These are phyloP conservation scores for Chrysogorgia sp. DNA, from an alignment of 92 coral and sea anemone genomes.

Conservation along the genomic window DNA sequence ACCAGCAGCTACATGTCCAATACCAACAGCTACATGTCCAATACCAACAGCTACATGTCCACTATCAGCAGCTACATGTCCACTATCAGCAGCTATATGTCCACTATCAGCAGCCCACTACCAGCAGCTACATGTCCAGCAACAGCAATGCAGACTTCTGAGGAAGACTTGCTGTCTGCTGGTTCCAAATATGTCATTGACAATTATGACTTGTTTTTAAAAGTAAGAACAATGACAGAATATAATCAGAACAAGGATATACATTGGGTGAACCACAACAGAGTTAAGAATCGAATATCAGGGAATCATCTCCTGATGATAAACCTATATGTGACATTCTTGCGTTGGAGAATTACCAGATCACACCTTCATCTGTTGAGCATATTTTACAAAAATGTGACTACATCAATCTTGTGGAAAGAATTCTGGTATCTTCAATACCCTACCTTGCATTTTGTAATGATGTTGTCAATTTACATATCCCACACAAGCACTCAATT, in stretches of 20 bases:
- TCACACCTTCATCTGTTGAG: constrained; percentile 11
- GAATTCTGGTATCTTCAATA: background rate
- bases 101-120: no score
- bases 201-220: constrained; percentile 29
- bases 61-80: no score
- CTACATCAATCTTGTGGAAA: constrained; percentile 21
- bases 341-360: background rate
- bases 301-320: constrained; percentile 22
- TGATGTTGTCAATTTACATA: background rate
- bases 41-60: no score
- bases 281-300: constrained; percentile 2
- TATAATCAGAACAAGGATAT: constrained; percentile 24
- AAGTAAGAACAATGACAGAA: constrained; percentile 27
- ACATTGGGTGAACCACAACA: constrained; percentile 37
- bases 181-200: constrained; percentile 26
- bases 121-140: no score
- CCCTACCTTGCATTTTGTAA: constrained; percentile 6
- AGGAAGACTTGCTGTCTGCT: background rate
- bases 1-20: no score
- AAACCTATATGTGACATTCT: background rate
- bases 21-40: no score
- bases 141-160: no score
- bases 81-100: no score
- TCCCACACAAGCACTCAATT: constrained; percentile 24
- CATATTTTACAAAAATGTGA: background rate